Base-by-base conservation (phyloP, 2,888 invertebrate genomes). In the Dascillus cervinus region DNA sequence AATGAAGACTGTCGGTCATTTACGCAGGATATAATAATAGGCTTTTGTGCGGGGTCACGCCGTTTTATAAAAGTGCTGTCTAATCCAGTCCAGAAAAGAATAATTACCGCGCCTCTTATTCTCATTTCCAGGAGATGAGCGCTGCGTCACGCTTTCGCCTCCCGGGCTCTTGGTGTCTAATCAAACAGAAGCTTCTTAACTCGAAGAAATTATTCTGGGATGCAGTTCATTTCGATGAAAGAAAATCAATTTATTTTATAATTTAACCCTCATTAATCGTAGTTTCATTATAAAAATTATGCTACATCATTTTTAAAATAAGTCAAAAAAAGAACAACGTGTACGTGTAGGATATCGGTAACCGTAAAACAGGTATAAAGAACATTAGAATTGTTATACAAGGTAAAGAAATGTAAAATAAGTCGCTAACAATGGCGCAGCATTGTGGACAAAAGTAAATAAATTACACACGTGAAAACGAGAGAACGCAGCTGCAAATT, bases 51-150 rank as follows among this genome's bases (percentile, higher is more conserved):
- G 24, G 34, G 39, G 39, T 39, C 39, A 36, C 34, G 41, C 37
- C 39, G 39, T 38, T 38, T 41, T 37, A 37, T 38, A 47, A 49
- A 49, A 47, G 34, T 46, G 47, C 49, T 44, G 49, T 47, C 49
- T 49, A 49, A 49, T 46, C 41, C 47, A 49, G 44, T 45, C 45
- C 34, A 43, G 43, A 41, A 42, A 46, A 43, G 46, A 48, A 46
- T 48, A 48, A 48, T 48, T 46, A 48, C 46, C 41, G 34, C 40
- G 40, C 31, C 41, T 39, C 37, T 32, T 33, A 37, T 33, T 38
- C 44, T 39, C 44, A 33, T 37, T 39, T 43, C 32, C 32, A 24
- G 28, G 34, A 38, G 34, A 32, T 39, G 32, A 32, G 32, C 35
- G 39, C 39, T 33, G 38, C 34, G 39, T 39, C 39, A 39, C 32